Base-by-base conservation (phyloP, 2,113 vertebrate species). In the Solenodon paradoxus region DNA sequence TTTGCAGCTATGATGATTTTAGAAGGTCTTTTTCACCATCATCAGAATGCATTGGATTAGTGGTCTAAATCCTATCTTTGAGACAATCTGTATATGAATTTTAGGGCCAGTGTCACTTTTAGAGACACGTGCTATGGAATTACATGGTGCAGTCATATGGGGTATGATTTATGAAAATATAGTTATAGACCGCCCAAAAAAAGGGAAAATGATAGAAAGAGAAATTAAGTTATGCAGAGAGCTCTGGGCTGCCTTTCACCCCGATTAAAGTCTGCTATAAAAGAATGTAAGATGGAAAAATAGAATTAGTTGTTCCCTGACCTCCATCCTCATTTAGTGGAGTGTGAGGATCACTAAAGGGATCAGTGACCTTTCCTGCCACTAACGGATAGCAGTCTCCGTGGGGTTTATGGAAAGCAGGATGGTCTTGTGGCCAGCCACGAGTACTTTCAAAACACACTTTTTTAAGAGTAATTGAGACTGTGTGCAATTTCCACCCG, bases 41-140 rank as follows among this genome's bases (percentile, higher is more conserved):
- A 45, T 71, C 63, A 79, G 32, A 95, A 69, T 63, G 20, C 53
- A n/a, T 28, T 63, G 63, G 55, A 61, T 66, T 74, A 78, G 71
- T 19, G 6, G 24, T 28, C 45, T 32, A 89, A 16, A 45, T 88
- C 45, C 1, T n/a, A 32, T n/a, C 53, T 72, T 78, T 84, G 20
- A 59, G 42, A 30, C n/a, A n/a, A n/a, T n/a, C 63, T 47, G 5
- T 28, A 35, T 84, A 7, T 38, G 72, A 49, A 35, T 63, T 75
- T 40, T 20, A 64, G 6, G 9, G 24, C 35, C 32, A 5, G 4
- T 42, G 38, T 92, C 32, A 28, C 69, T 61, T 45, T 45, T 72
- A 61, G 40, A 74, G 57, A 49, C 35, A 71, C 7, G 49, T 35
- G 30, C 79, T 64, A 8, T 72, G 38, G 47, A 47, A 84, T 79